Evolutionary conservation across 2,888 invertebrate species (phyloP).

Genomic region (Tenthredo notha): DNA sequence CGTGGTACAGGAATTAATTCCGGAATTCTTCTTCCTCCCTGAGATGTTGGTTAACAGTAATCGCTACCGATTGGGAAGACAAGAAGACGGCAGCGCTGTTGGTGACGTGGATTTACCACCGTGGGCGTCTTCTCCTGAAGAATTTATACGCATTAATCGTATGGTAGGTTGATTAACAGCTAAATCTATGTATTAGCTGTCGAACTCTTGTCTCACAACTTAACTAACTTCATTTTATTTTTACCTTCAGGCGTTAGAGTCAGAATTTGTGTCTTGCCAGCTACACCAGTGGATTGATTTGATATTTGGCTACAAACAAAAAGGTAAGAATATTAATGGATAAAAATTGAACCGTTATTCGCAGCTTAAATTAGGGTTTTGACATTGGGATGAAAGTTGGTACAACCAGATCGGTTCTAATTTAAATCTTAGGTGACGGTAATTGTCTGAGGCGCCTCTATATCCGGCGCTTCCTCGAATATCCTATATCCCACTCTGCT

Average conservation of each 20-base stretch:
- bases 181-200: background rate
- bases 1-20: constrained; percentile 91
- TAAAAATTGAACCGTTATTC: background rate
- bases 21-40: constrained; percentile 99
- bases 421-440: constrained; percentile 72
- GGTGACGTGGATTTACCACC: constrained; percentile 96
- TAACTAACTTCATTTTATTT: constrained; percentile 47
- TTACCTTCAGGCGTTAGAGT: constrained; percentile 90
- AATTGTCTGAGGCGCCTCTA: constrained; percentile 77
- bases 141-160: constrained; percentile 98
- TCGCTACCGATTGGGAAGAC: constrained; percentile 91
- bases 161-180: constrained; percentile 83
- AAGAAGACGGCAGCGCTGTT: constrained; percentile 89
- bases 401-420: constrained; percentile 68
- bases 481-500: constrained; percentile 55
- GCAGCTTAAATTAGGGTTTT: background rate
- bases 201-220: background rate
- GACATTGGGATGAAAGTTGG: constrained; percentile 12
- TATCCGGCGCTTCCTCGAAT: constrained; percentile 77
- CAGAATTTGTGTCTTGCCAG: constrained; percentile 99
- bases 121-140: constrained; percentile 98
- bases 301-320: constrained; percentile 99
- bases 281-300: constrained; percentile 99
- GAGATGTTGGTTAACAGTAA: constrained; percentile 98
- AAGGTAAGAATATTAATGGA: constrained; percentile 81